Evolutionary conservation across 2,888 invertebrate species (phyloP).

Genomic region (Calliphora vomitoria): DNA sequence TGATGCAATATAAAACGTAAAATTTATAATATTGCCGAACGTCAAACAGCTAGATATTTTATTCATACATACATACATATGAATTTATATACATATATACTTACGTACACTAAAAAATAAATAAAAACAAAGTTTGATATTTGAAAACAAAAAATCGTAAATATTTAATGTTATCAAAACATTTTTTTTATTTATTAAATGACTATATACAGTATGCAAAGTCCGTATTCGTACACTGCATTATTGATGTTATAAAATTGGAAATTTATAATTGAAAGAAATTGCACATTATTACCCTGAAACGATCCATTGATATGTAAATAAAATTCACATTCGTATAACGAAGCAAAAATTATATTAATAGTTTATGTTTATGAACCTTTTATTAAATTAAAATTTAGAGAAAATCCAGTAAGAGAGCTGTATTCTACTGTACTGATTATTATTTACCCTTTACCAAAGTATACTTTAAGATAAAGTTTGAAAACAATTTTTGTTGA

Average conservation of each 20-base stretch:
- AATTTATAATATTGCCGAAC: slow-evolving; percentile 12
- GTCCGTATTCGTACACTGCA: not conserved
- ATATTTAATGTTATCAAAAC: slow-evolving; percentile 19
- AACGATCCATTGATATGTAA: too few species aligned
- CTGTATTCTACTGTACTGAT: too few species aligned
- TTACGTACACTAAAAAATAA: not conserved
- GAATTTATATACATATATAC: not conserved
- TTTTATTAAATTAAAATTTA: too few species aligned
- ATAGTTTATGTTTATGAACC: too few species aligned
- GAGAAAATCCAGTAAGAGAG: too few species aligned
- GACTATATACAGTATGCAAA: not conserved
- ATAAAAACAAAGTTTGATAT: slow-evolving; percentile 13
- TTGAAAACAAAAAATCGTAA: slow-evolving; percentile 24
- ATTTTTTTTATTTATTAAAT: not conserved
- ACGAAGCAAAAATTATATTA: too few species aligned
- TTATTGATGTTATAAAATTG: not conserved
- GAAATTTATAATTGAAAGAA: too few species aligned
- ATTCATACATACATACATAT: not conserved
- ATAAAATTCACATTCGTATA: too few species aligned
- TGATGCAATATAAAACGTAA: slow-evolving; percentile 53
- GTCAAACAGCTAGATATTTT: not conserved
- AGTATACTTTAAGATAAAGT: too few species aligned
- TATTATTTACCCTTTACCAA: too few species aligned
- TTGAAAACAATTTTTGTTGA: too few species aligned
- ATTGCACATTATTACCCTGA: too few species aligned